Base-by-base conservation (phyloP, 2,113 vertebrate species). In the Ptilonorhynchus violaceus region DNA sequence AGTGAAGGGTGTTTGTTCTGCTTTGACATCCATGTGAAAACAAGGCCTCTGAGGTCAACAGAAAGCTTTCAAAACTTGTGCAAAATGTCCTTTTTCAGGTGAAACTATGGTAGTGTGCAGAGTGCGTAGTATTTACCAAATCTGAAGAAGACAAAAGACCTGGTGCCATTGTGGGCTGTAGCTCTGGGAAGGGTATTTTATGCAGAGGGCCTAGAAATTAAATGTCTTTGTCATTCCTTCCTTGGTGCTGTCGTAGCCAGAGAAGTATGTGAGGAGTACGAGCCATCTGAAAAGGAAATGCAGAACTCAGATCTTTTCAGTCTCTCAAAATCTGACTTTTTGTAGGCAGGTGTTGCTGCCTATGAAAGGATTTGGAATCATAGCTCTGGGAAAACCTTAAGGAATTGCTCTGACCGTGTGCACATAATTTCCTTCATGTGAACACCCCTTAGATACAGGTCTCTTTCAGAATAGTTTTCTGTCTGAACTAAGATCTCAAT, bases 291-390 rank as follows among this genome's bases (percentile, higher is more conserved):
- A 67, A 55, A 33, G 31, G 14, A 44, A 69, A 46, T 12, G 22
- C 6, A 27, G 50, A 58, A 15, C 42, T 80, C 1, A 0, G 10
- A 19, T 41, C 13, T 6, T 72, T 67, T 47, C 15, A 16, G 1
- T 33, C 69, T 67, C 35, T 66, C 20, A 2, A 22, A 13, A 58
- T 25, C 10, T 0, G 6, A 7, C 30, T 6, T 39, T 75, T 52
- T 39, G 13, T 25, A 52, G 56, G 44, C 14, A 78, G n/a, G 3
- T 21, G 21, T 13, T 70, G 46, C 52, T 76, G 41, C 22, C 41
- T 41, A 0, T n/a, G 52, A 28, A 50, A 1, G 1, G 24, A 59
- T 16, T 15, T 70, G 27, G 23, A 47, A 73, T 64, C 15, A 6
- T 4, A 64, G 60, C 50, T 72, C 37, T 83, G 67, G 49, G 39